Base-by-base conservation (phyloP, 2,797 vertebrate genomes). In the Cuculus canorus region DNA sequence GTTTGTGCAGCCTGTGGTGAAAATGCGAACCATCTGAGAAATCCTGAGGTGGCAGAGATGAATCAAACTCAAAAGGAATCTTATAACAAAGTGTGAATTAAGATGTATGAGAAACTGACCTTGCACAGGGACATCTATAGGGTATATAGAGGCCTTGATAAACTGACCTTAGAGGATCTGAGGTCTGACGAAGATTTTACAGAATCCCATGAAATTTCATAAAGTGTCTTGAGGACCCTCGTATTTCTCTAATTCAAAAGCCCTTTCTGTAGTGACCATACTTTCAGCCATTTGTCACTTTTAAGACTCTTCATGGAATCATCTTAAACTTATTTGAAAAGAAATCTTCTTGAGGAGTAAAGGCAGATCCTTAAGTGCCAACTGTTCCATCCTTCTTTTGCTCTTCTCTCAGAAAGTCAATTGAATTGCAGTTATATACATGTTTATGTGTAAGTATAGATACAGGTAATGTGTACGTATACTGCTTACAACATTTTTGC, bases 41-140 rank as follows among this genome's bases (percentile, higher is more conserved):
- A 90, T 43, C 33, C 39, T 28, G 13, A 30, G 57, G 61, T 13
- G 4, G 37, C 45, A 78, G 50, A 83, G 65, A 78, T 57, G 41
- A 90, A 81, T 71, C 61, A 91, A 92, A 90, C 92, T 91, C 61
- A 88, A 92, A 94, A 93, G 47, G 82, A 86, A 91, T 13, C 37
- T 57, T 81, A 14, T 54, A 91, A 86, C n/a, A 88, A 47, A 1
- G 8, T 78, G 33, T 69, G 65, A 90, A 90, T 81, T 88, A 87
- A 92, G 45, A 68, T 50, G 30, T 83, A 41, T 50, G 54, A 86
- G 57, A 82, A 32, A 50, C 22, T 83, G 57, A 61, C 19, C 41
- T 61, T 61, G 24, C 35, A 10, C 32, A 75, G 57, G 32, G 53
- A 39, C 43, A 69, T 32, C 59, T 65, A 9, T 0, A 1, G 59